Conservation (phyloP, 2,888 invertebrate species). For the Drosophila tripunctata region DNA sequence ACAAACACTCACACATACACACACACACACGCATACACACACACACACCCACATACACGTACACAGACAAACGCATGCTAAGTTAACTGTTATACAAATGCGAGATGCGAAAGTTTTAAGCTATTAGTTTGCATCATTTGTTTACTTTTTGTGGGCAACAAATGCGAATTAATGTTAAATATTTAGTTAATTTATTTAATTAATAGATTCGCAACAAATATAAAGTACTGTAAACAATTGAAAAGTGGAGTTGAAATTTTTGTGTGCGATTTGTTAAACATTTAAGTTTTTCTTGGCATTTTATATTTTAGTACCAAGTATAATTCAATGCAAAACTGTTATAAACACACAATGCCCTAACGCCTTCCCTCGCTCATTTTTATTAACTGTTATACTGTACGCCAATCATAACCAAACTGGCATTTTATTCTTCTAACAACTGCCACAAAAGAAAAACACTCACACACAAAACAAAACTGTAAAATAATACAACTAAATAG, state of each 20-base stretch:
- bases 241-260: conserved; percentile 1
- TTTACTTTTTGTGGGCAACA: conserved; percentile 12
- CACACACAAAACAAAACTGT: conserved; percentile 34
- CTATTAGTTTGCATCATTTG: conserved; percentile 29
- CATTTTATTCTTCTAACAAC: conserved; percentile 61
- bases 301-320: conserved; percentile 13
- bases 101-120: background rate
- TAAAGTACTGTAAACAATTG: conserved; percentile 1
- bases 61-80: conserved; percentile 41
- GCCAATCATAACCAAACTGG: conserved; percentile 44
- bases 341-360: no score
- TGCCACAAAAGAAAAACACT: conserved; percentile 39
- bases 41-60: conserved; percentile 28
- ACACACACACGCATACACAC: conserved; percentile 26
- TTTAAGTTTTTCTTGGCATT: background rate
- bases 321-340: background rate
- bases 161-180: conserved; percentile 45
- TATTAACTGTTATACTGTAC: conserved; percentile 49
- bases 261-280: conserved; percentile 14
- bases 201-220: conserved; percentile 13
- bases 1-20: conserved; percentile 39
- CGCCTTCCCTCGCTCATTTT: background rate
- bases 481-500: conserved; percentile 37
- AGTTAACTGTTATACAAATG: conserved; percentile 32
- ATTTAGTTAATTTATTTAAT: conserved; percentile 52